phyloP scores from a whole-genome alignment of 2,797 vertebrate genomes.

The Sarcoramphus papa region DNA sequence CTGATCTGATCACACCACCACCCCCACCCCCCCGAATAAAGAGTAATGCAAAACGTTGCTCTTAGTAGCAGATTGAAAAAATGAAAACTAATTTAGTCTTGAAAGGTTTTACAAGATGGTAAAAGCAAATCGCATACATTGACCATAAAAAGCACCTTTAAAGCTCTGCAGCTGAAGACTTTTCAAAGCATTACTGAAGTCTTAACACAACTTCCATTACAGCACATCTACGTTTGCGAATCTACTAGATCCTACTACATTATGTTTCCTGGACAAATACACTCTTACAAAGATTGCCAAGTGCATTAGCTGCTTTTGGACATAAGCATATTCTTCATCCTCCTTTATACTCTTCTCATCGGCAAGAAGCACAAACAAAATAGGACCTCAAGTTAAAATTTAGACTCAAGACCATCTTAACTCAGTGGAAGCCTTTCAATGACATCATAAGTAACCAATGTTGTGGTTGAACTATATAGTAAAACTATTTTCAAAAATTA shows the following conservation, averaged over 20 bases:
- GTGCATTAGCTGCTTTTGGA: not conserved
- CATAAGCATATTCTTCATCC: not conserved
- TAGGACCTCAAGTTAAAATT: not conserved
- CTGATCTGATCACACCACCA: not conserved
- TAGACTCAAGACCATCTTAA: not conserved
- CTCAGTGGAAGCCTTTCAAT: not conserved
- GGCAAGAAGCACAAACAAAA: not conserved
- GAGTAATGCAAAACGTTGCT: not conserved
- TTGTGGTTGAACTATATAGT: not conserved
- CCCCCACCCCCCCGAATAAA: not conserved
- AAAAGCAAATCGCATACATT: not conserved
- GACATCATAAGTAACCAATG: not conserved
- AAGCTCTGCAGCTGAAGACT: not conserved
- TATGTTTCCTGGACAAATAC: constrained; percentile 18
- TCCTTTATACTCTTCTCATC: not conserved
- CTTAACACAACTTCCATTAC: constrained; percentile 6
- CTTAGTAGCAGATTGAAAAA: not conserved
- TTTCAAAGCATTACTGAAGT: not conserved
- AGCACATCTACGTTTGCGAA: not conserved
- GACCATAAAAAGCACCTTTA: not conserved
- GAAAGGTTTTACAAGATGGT: not conserved
- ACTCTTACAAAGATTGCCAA: not conserved
- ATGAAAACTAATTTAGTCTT: not conserved
- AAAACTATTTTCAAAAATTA: not conserved
- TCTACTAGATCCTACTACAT: constrained; percentile 7